Conservation (phyloP, 2,113 vertebrate species). For the Serilophus lunatus region DNA sequence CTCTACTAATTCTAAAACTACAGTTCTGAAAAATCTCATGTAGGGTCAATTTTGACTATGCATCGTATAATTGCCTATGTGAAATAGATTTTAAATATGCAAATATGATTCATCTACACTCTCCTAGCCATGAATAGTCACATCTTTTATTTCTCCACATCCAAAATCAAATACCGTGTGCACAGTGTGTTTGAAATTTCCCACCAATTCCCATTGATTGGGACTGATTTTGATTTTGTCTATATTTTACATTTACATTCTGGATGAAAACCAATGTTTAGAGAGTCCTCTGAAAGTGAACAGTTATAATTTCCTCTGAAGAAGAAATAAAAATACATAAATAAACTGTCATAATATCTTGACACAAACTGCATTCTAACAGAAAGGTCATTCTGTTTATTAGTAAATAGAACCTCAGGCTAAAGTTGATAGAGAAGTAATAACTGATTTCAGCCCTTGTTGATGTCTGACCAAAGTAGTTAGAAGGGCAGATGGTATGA, state of each 20-base stretch:
- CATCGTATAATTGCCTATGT: not conserved
- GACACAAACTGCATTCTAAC: slow-evolving; percentile 49
- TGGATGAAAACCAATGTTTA: not conserved
- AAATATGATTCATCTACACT: not conserved
- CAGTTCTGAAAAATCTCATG: not conserved
- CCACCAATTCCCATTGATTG: not conserved
- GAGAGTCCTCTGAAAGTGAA: not conserved
- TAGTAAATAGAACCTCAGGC: slow-evolving; percentile 56
- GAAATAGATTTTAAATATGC: not conserved
- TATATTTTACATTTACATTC: not conserved
- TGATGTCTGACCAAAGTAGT: slow-evolving; percentile 53
- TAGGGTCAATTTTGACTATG: not conserved
- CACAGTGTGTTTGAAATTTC: not conserved
- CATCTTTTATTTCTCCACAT: not conserved
- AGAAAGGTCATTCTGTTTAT: slow-evolving; percentile 64
- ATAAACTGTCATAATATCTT: slow-evolving; percentile 18
- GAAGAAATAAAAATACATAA: not conserved
- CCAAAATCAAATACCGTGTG: not conserved
- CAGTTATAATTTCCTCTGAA: not conserved
- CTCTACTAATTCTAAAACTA: not conserved
- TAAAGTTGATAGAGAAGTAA: slow-evolving; percentile 63
- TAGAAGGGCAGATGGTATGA: slow-evolving; percentile 58
- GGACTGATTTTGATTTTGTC: not conserved
- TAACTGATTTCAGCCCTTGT: slow-evolving; percentile 34
- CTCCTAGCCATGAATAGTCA: not conserved